Conservation (phyloP, 2,888 invertebrate genomes). For the Monopis laevigella region DNA sequence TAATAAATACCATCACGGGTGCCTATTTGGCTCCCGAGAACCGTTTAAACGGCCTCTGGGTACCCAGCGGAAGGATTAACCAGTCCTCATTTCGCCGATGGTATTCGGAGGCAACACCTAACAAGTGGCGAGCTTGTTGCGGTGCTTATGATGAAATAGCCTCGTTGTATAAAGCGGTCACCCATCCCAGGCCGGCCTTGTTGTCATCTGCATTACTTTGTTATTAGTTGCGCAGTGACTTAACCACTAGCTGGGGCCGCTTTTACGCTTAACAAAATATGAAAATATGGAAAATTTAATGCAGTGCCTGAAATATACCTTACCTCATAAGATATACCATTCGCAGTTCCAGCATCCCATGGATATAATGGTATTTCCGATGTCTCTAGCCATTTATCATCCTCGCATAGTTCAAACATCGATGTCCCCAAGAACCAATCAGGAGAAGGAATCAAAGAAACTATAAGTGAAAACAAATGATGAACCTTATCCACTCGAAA, state of each 20-base stretch:
- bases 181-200: too few species aligned
- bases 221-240: too few species aligned
- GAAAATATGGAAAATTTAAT: background rate
- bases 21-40: too few species aligned
- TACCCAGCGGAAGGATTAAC: too few species aligned
- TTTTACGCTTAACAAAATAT: background rate
- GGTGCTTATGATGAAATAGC: too few species aligned
- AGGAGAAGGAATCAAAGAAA: constrained; percentile 51
- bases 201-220: too few species aligned
- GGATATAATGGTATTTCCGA: constrained; percentile 40
- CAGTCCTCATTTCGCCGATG: too few species aligned
- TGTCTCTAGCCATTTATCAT: constrained; percentile 36
- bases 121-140: too few species aligned
- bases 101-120: too few species aligned
- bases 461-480: constrained; percentile 46
- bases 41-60: too few species aligned
- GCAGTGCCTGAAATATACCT: constrained; percentile 2
- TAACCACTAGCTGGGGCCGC: background rate
- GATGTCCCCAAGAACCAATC: constrained; percentile 56
- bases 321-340: constrained; percentile 55
- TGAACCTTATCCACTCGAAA: constrained; percentile 50
- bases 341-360: constrained; percentile 53
- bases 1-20: too few species aligned
- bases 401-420: constrained; percentile 45
- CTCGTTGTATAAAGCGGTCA: too few species aligned